phyloP scores from a whole-genome alignment of 2,888 invertebrate species.

The Cancer borealis region DNA sequence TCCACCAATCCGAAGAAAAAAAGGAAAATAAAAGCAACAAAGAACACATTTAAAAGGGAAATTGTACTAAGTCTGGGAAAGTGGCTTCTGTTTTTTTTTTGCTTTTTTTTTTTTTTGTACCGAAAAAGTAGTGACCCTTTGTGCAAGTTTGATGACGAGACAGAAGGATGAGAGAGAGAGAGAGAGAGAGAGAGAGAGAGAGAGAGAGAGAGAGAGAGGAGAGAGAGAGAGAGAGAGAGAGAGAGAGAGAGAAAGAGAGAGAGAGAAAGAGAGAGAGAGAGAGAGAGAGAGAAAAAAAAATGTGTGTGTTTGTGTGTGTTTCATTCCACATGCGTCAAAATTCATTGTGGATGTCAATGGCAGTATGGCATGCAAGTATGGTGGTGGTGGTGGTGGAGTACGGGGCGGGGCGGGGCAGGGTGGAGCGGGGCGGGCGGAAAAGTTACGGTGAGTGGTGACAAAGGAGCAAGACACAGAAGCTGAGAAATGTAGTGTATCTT shows the following conservation, averaged over 20 bases:
- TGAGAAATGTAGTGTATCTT: slow-evolving; percentile 3
- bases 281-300: no score
- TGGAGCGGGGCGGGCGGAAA: neutral
- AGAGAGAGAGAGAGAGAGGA: neutral
- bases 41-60: neutral
- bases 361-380: neutral
- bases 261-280: neutral
- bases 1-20: neutral
- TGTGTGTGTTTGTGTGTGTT: neutral
- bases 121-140: neutral
- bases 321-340: slow-evolving; percentile 17
- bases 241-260: no score
- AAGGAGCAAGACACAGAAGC: neutral
- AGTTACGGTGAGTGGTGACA: neutral
- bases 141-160: neutral
- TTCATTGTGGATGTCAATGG: neutral
- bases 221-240: neutral
- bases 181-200: neutral
- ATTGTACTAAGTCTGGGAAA: neutral
- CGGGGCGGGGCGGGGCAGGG: neutral
- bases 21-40: neutral
- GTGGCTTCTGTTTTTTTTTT: neutral
- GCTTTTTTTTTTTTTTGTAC: neutral
- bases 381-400: neutral
- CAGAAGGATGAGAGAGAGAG: neutral